Base-by-base conservation (phyloP, 2,113 vertebrate genomes). In the Serinus canaria region DNA sequence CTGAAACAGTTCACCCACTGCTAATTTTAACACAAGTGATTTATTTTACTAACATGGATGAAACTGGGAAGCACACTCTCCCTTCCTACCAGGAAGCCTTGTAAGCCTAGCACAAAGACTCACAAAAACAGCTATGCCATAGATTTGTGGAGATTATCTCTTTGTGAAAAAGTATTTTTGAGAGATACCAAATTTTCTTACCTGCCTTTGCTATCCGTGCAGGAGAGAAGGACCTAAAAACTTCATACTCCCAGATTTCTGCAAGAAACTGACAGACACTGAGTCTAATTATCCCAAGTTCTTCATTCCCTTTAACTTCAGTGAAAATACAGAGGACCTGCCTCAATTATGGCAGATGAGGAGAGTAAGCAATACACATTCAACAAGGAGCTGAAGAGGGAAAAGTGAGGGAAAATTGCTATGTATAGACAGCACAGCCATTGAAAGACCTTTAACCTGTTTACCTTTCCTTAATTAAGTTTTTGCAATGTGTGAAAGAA, bases 11-110 rank as follows among this genome's bases (percentile, higher is more conserved):
- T 96, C 3, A 0, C 52, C 60, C 52, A 72, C 50, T 93, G 85
- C 64, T 96, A 94, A 95, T 96, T 96, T 95, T 96, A 94, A 93
- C 72, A 59, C 25, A 60, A 88, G n/a, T 2, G 1, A 33, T 90
- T 95, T 86, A 64, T 86, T 92, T 88, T 68, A 79, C 72, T 94
- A 89, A 87, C 53, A 75, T 27, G n/a, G 10, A 68, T 78, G 75
- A 27, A 90, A 93, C 46, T 37, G 53, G 52, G 78, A 88, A 90
- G 41, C 37, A 25, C 25, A 37, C n/a, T 92, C 73, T 87, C 58
- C 46, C 37, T 92, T 92, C 59, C 82, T 69, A 78, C 24, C 46
- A 64, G 47, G 59, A 87, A 90, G 28, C 6, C 28, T 37, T 83
- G 62, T 27, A 86, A 92, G 30, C 23, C 16, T 72, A 62, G 22